A percentile compares a stretch with the other conserved stretches of the same genome.
phyloP scores from a whole-genome alignment of 2,797 vertebrate genomes.

The Xenopus petersii region DNA sequence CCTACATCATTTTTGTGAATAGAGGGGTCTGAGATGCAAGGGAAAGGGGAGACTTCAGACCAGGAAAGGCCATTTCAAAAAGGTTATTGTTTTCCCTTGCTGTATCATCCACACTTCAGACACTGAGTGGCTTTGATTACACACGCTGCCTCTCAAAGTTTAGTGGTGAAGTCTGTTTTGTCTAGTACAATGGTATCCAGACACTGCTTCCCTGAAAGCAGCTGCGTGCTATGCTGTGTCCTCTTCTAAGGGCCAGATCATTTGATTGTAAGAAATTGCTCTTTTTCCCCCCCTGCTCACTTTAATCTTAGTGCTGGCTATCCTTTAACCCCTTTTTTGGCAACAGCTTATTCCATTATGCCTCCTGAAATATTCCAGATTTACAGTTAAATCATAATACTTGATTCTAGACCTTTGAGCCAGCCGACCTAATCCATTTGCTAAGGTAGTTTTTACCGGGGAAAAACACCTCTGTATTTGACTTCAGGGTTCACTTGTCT shows the following conservation, averaged over 20 bases:
- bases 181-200: constrained; percentile 51
- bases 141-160: constrained; percentile 30
- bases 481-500: too few relatives aligned
- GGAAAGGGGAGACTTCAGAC: constrained; percentile 2
- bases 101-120: constrained; percentile 45
- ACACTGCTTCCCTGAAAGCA: constrained; percentile 39
- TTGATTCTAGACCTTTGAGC: too few relatives aligned
- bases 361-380: too few relatives aligned
- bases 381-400: too few relatives aligned
- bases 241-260: constrained; percentile 20
- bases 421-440: too few relatives aligned
- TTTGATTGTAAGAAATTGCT: constrained; percentile 2
- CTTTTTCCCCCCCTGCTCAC: not conserved
- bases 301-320: not conserved
- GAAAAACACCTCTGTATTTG: too few relatives aligned
- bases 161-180: constrained; percentile 50
- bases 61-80: constrained; percentile 30
- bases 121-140: constrained; percentile 49
- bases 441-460: too few relatives aligned
- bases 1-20: constrained; percentile 15
- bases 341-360: too few relatives aligned
- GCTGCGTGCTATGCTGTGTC: constrained; percentile 35
- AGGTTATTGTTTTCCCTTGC: constrained; percentile 34
- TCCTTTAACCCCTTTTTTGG: not conserved
- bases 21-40: not conserved